Evolutionary conservation across 2,888 invertebrate species (phyloP).

Genomic region (Desoria tigrina): DNA sequence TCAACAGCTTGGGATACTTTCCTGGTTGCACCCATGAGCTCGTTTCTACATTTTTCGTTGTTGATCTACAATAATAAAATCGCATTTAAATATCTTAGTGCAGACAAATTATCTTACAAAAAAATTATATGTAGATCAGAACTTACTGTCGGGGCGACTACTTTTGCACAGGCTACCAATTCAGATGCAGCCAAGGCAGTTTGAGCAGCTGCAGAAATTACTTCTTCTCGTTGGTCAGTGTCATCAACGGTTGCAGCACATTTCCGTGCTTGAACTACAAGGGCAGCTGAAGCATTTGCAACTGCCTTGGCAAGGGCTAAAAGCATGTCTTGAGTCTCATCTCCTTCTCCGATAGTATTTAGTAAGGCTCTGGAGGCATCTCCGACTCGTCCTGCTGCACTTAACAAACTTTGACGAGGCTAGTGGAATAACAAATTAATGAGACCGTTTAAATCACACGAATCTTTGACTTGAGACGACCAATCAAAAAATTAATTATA

Average conservation of each 20-base stretch:
- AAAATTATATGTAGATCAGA: too few relatives aligned
- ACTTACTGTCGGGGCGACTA: slow-evolving; percentile 82
- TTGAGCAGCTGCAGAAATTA: slow-evolving; percentile 94
- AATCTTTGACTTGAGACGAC: too few relatives aligned
- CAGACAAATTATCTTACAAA: too few relatives aligned
- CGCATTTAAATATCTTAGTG: neutral
- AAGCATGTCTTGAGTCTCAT: slow-evolving; percentile 87
- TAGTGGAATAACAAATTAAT: slow-evolving; percentile 57
- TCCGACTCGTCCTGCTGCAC: slow-evolving; percentile 93
- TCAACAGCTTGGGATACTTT: slow-evolving; percentile 92
- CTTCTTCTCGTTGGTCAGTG: slow-evolving; percentile 77
- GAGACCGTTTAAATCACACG: neutral
- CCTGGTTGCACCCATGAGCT: slow-evolving; percentile 86
- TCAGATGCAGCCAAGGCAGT: slow-evolving; percentile 97
- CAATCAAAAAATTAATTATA: slow-evolving; percentile 2
- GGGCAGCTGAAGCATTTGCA: slow-evolving; percentile 91
- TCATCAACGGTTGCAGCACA: slow-evolving; percentile 85
- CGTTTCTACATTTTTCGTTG: slow-evolving; percentile 65
- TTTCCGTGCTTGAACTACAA: slow-evolving; percentile 94
- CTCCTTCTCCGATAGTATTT: slow-evolving; percentile 88
- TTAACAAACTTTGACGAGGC: slow-evolving; percentile 88
- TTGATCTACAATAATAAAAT: slow-evolving; percentile 40
- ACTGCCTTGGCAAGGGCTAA: slow-evolving; percentile 93
- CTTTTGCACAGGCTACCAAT: slow-evolving; percentile 94
- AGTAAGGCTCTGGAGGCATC: slow-evolving; percentile 94